Evolutionary conservation across 2,888 invertebrate genomes (phyloP), one percentile per base, ranked within the genome.

Genomic region (Tridacna gigas): DNA sequence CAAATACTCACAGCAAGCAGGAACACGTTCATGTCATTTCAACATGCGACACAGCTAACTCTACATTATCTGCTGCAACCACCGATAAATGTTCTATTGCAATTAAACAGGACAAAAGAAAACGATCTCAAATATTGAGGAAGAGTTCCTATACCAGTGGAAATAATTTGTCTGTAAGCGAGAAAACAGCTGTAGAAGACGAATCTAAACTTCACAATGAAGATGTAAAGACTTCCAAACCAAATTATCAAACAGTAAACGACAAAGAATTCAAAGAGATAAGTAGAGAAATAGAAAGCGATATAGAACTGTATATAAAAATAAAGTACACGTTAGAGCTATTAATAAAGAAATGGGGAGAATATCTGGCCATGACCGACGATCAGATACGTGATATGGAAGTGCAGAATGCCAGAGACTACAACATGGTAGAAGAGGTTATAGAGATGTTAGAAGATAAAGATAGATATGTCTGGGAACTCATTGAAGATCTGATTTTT

Each of bases 391-490:
- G 78, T 3, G n/a, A 71, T 18, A 86, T 83, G 63, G 91, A 90
- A 51, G 56, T 89, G 13, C 74, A 89, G 45, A 87, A 85, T 66
- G 89, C 89, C 4, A 69, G 79, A 66, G 77, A 88, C 37, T 48
- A 77, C 5, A 80, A 82, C 45, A 82, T 83, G 74, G 74, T 86
- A 13, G 83, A 88, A 15, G 91, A 91, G 51, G 91, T 91, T 0
- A 73, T 89, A 18, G 90, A 89, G 71, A 90, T 91, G 90, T 65
- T 91, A 15, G 88, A 89, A 65, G 90, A 91, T 76, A 87, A 80
- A 56, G 90, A 86, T 28, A 82, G 90, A 69, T 90, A 90, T 75
- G 90, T 91, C 11, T 91, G 91, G 90, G 89, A 91, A 77, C 83
- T 91, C 0, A 87, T 91, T 25, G 91, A 91, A 20, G 89, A 90